phyloP scores from a whole-genome alignment of 2,113 vertebrate species.

The Coracopsis vasa region DNA sequence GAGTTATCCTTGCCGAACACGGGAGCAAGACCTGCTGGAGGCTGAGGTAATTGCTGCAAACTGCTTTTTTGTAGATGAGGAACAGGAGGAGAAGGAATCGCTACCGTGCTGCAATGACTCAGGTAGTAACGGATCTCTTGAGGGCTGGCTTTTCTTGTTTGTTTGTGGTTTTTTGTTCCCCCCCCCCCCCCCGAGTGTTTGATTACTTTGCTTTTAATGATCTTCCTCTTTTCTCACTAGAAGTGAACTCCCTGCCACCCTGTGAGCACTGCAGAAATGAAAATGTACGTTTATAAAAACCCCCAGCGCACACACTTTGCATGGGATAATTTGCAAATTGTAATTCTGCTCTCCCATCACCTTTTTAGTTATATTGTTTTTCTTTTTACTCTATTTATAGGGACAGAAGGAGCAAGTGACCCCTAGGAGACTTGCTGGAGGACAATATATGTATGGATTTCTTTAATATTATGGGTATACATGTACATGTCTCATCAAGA shows the following conservation, averaged over 20 bases:
- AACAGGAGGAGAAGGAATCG: background rate
- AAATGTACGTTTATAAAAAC: constrained; percentile 38
- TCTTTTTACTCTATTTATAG: constrained; percentile 39
- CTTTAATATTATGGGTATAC: background rate
- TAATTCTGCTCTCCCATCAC: background rate
- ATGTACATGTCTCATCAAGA: background rate
- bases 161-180: background rate
- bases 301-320: background rate
- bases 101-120: background rate
- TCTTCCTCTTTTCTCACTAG: constrained; percentile 23
- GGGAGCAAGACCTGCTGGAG: background rate
- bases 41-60: background rate
- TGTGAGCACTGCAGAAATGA: constrained; percentile 50
- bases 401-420: constrained; percentile 76
- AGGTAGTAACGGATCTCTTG: constrained; percentile 1
- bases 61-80: background rate
- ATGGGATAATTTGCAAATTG: background rate
- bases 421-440: constrained; percentile 76
- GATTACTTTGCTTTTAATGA: background rate
- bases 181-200: background rate
- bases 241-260: background rate
- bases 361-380: background rate
- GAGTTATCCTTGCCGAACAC: background rate
- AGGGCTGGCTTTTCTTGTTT: background rate
- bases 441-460: constrained; percentile 75